Base-by-base conservation (phyloP, 1,140 invertebrate species). In the Stenopsyche tienmushanensis region DNA sequence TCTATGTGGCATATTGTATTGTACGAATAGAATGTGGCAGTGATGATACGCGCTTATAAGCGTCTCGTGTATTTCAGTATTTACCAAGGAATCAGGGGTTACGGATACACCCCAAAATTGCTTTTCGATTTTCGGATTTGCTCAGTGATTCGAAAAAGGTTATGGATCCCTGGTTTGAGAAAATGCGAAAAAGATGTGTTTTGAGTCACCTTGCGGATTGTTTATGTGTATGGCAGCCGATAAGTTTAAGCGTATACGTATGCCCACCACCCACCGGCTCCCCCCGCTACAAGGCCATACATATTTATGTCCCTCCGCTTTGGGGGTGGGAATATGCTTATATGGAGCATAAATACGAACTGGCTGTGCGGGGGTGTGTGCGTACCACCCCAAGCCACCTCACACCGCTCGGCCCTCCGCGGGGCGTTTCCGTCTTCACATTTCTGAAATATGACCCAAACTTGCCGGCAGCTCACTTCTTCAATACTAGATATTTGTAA, bases 251-350 rank as follows among this genome's bases (percentile, higher is more conserved):
- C 17, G 52, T 45, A 9, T 15, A 18, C 44, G 17, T 9, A 45
- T 45, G 5, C 44, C 17, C 17, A 45, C 3, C 5, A 5, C 17
- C 8, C 44, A 18, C 9, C 3, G 5, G 17, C 9, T 18, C 44
- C n/a, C 34, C 26, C 29, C 52, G 52, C 52, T 34, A 54, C 52
- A 54, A 29, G 52, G 25, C 52, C 39, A 57, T 57, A 57, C 54
- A 57, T 57, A 57, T 57, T 57, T 57, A 57, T 57, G 18, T 5
- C 7, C 29, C 29, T 34, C 5, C 29, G 29, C 29, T 13, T 13
- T 13, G 5, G 29, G 29, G 29, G 5, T 13, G 29, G 29, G 5
- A 13, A 5, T 13, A 34, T 34, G 29, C 13, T 7, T 34, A 13
- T 13, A 7, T 13, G 29, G 29, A 13, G 5, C 29, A 34, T 34